Conservation (phyloP, 2,113 vertebrate genomes). For the Dromaius novaehollandiae region DNA sequence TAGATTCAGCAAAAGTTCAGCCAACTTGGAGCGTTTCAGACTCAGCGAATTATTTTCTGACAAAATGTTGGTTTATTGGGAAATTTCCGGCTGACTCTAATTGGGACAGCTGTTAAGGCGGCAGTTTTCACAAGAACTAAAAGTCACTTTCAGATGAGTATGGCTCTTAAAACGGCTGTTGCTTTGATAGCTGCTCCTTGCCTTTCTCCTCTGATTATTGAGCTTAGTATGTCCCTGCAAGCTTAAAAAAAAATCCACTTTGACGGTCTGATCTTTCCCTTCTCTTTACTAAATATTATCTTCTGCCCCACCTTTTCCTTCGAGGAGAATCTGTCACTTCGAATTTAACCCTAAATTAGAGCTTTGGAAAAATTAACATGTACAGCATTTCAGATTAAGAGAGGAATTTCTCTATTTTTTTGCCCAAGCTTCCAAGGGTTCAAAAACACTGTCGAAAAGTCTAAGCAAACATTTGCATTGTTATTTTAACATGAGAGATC, state of each 20-base stretch:
- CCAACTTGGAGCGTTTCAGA: constrained; percentile 45
- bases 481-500: constrained; percentile 10
- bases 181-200: constrained; percentile 52
- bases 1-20: constrained; percentile 48
- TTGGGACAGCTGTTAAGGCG: constrained; percentile 61
- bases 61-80: constrained; percentile 35
- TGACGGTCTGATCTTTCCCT: constrained; percentile 17
- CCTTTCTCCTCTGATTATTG: constrained; percentile 62
- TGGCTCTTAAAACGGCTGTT: constrained; percentile 49
- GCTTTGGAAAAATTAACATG: constrained; percentile 25
- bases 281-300: neutral
- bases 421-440: neutral
- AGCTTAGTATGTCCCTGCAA: constrained; percentile 45
- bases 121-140: constrained; percentile 15
- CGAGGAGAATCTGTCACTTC: constrained; percentile 37
- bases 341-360: constrained; percentile 26
- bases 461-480: constrained; percentile 9
- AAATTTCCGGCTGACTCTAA: constrained; percentile 61
- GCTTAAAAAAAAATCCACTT: constrained; percentile 31
- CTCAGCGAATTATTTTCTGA: constrained; percentile 53
- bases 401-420: neutral
- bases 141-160: constrained; percentile 37
- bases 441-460: neutral
- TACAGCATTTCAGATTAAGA: constrained; percentile 10
- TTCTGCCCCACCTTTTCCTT: constrained; percentile 10